Evolutionary conservation across 1,140 invertebrate species (phyloP), one percentile per base, ranked within the genome.

Genomic region (Hylyphantes graminicola): DNA sequence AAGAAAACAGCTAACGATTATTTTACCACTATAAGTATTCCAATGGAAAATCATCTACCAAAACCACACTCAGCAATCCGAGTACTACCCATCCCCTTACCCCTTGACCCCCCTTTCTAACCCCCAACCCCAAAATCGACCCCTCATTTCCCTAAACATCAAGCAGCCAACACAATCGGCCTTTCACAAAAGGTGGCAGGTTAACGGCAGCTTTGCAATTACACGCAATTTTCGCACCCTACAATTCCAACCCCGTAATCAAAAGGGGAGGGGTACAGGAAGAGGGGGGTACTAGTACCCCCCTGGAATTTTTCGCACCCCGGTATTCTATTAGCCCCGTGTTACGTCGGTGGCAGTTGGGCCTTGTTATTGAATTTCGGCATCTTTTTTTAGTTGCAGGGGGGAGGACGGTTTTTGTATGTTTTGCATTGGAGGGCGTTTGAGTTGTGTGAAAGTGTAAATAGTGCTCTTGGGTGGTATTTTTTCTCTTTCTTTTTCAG

Each of bases 221-320:
- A 81, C 68, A 17, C 35, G 79, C 65, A 73, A 81, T 72, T 81
- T 81, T 81, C 67, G 79, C 79, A 73, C 79, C 79, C 79, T 50
- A 12, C 9, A 73, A 63, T 68, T 68, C 68, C 15, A 6, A 57
- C 51, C 79, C 79, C 68, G 67, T 81, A 81, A 81, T 81, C 68
- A 81, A n/a, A n/a, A n/a, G n/a, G 79, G 15, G 79, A 67, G 51
- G 78, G 79, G 65, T 67, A 53, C 35, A 55, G 65, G 77, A 67
- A 53, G 79, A 67, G 48, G 35, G 35, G 35, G 35, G 67, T 81
- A 81, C 72, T 73, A 54, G 68, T 63, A 80, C 54, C 21, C 15
- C 63, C 77, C 54, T 12, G n/a, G 65, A 70, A 59, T 73, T 35
- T 35, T 35, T 35, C 79, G 55, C 79, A 68, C 79, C 68, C 68